These are phyloP conservation scores for Aplochiton taeniatus DNA, from an alignment of 2,797 vertebrate species.

Conservation along the genomic window DNA sequence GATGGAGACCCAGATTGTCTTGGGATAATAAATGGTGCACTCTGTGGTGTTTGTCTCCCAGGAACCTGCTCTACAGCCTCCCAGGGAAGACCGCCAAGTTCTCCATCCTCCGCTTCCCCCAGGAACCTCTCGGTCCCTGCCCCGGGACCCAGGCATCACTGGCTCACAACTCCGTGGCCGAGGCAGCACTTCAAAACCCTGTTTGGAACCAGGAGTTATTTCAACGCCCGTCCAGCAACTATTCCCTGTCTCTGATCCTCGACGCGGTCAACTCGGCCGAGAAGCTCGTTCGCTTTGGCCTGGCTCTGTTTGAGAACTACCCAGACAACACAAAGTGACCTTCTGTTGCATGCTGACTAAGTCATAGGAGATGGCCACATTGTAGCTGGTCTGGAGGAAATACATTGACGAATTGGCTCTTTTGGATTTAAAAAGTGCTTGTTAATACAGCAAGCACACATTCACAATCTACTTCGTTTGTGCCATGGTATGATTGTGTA, in stretches of 20 bases:
- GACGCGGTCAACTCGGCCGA: conserved; percentile 86
- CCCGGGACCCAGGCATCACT: conserved; percentile 33
- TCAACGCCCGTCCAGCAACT: no score
- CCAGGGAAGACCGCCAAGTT: conserved; percentile 79
- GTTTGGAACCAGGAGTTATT: conserved; percentile 48
- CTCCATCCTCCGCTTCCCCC: conserved; percentile 80
- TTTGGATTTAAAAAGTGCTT: no score
- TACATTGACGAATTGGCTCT: no score
- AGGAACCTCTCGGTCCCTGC: conserved; percentile 55
- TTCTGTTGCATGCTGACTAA: background rate
- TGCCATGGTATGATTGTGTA: no score
- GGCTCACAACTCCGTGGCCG: conserved; percentile 22
- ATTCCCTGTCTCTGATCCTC: conserved; percentile 80
- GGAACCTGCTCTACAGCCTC: conserved; percentile 90
- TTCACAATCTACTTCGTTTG: no score
- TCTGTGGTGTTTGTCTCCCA: conserved; percentile 48
- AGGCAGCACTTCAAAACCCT: conserved; percentile 57
- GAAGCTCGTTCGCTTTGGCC: conserved; percentile 84
- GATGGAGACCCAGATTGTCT: conserved; percentile 6
- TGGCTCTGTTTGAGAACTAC: conserved; percentile 87
- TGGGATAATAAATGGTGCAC: conserved; percentile 18
- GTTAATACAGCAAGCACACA: no score
- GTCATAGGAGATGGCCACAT: no score
- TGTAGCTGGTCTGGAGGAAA: no score
- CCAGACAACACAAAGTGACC: conserved; percentile 72